These are phyloP conservation scores for Pachypanchax playfairii DNA, from an alignment of 2,113 vertebrate genomes.

Conservation along the genomic window DNA sequence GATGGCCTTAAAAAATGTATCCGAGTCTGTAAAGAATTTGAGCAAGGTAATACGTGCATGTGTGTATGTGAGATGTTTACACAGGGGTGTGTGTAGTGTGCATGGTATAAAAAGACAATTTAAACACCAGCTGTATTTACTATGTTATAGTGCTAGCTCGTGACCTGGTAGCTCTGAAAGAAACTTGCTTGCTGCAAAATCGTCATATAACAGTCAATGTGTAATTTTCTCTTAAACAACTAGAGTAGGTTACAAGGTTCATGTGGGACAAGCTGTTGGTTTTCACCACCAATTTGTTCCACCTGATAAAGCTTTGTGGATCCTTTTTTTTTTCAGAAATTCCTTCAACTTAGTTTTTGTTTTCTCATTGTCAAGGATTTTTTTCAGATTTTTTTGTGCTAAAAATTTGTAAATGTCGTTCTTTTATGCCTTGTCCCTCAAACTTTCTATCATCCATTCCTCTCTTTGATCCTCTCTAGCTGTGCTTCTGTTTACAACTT, in stretches of 20 bases:
- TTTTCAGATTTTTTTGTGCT: not conserved
- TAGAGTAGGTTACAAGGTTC: too few relatives aligned
- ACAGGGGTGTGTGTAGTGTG: conserved; percentile 1
- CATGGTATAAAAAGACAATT: conserved; percentile 14
- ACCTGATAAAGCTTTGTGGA: not conserved
- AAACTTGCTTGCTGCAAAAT: conserved; percentile 15
- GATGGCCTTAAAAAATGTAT: conserved; percentile 21
- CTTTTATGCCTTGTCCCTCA: not conserved
- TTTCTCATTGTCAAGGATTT: not conserved
- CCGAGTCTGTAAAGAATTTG: too few relatives aligned
- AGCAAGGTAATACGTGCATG: too few relatives aligned
- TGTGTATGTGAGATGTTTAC: conserved; percentile 18
- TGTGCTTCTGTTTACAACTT: not conserved
- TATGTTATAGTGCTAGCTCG: conserved; percentile 8
- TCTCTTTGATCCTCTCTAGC: not conserved
- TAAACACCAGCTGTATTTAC: not conserved
- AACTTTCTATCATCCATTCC: not conserved
- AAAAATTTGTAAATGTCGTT: not conserved
- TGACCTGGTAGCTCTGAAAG: conserved; percentile 11
- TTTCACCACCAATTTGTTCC: not conserved
- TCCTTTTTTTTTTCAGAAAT: not conserved
- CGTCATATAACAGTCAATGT: not conserved
- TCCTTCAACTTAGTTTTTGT: not conserved
- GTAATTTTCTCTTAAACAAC: not conserved
- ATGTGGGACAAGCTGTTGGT: not conserved